Conservation (phyloP, 92 coral and sea anemone species). For the Pocillopora grandis region DNA sequence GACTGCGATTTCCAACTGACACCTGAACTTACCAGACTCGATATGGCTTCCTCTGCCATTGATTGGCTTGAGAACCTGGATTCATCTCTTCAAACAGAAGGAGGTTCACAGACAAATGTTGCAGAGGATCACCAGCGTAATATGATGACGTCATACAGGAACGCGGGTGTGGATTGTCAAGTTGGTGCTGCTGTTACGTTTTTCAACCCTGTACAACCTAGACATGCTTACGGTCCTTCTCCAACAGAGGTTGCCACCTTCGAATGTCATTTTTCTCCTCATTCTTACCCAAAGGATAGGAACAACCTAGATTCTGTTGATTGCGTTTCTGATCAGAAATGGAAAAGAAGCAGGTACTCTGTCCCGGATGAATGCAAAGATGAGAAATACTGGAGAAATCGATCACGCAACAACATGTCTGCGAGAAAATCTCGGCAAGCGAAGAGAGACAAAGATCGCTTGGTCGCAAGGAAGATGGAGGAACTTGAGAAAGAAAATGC, state of each 20-base stretch:
- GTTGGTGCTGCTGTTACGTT: slow-evolving; percentile 7
- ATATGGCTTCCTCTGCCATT: slow-evolving; percentile 19
- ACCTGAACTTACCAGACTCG: slow-evolving; percentile 9
- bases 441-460: slow-evolving; percentile 49
- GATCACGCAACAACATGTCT: slow-evolving; percentile 56
- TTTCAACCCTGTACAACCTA: background rate
- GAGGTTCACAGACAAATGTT: background rate
- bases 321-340: slow-evolving; percentile 1
- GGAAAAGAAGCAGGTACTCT: slow-evolving; percentile 2
- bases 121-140: background rate
- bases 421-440: slow-evolving; percentile 68
- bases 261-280: background rate
- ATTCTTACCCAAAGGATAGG: background rate
- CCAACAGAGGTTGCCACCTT: background rate
- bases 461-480: slow-evolving; percentile 34
- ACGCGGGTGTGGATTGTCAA: background rate
- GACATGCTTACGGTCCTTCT: background rate
- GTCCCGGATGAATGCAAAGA: slow-evolving; percentile 58
- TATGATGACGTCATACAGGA: background rate
- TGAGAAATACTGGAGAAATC: slow-evolving; percentile 62
- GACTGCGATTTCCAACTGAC: slow-evolving; percentile 7
- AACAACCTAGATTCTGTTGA: background rate
- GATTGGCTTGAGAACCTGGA: slow-evolving; percentile 9
- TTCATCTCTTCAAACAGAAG: background rate
- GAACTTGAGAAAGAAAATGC: slow-evolving; percentile 51